A percentile compares a stretch with the other conserved stretches of the same genome.
These are phyloP conservation scores for Callimorpha dominula DNA, from an alignment of 2,888 invertebrate genomes.

Conservation along the genomic window DNA sequence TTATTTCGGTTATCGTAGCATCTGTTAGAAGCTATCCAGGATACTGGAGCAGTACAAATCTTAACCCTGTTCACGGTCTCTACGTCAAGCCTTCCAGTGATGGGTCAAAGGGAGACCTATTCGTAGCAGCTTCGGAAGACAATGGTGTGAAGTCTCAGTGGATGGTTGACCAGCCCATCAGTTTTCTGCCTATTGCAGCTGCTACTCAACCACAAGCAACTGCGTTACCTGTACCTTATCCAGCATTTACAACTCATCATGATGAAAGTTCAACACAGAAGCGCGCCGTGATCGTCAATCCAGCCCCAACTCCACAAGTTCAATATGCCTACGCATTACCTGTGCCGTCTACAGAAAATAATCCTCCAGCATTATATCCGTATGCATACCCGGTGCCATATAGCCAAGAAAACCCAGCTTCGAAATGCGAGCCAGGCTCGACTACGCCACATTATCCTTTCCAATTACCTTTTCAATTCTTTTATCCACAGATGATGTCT, in stretches of 20 bases:
- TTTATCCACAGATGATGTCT: slow-evolving; percentile 78
- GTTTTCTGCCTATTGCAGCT: slow-evolving; percentile 64
- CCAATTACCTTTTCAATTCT: slow-evolving; percentile 65
- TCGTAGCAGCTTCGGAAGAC: slow-evolving; percentile 81
- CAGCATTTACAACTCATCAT: slow-evolving; percentile 51
- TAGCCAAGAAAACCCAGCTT: slow-evolving; percentile 51
- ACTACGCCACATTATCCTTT: slow-evolving; percentile 61
- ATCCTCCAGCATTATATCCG: slow-evolving; percentile 58
- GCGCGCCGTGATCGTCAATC: slow-evolving; percentile 63
- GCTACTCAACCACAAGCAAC: slow-evolving; percentile 55
- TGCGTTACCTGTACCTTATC: slow-evolving; percentile 52
- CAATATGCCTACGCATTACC: slow-evolving; percentile 73
- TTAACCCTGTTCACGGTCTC: slow-evolving; percentile 79
- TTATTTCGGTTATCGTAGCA: slow-evolving; percentile 34
- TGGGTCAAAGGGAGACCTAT: slow-evolving; percentile 79
- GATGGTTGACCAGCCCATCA: slow-evolving; percentile 77
- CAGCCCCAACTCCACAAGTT: slow-evolving; percentile 62
- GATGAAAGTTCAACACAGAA: slow-evolving; percentile 67
- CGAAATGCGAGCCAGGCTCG: slow-evolving; percentile 54
- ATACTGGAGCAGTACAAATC: slow-evolving; percentile 59
- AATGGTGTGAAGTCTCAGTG: slow-evolving; percentile 75
- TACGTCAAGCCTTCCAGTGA: slow-evolving; percentile 79
- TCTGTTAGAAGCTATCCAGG: slow-evolving; percentile 57
- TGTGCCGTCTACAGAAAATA: slow-evolving; percentile 45
- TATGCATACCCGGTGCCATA: slow-evolving; percentile 59